Base-by-base conservation (phyloP, 2,888 invertebrate species). In the Pterostichus madidus region DNA sequence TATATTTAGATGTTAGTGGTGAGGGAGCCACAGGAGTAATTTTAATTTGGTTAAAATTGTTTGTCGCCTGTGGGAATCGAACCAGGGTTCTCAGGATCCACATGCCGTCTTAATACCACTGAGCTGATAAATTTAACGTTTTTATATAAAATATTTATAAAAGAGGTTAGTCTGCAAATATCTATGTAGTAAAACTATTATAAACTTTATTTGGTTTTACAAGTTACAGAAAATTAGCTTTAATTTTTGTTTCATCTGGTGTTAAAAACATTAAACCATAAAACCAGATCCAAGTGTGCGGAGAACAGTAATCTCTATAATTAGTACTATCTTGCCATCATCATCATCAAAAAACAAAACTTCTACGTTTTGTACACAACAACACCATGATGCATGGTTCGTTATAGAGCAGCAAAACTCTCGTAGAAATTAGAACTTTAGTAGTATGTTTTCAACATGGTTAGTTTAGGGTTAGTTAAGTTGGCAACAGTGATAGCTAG, bases 281-380 rank as follows among this genome's bases (percentile, higher is more conserved):
- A 64, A 64, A 64, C 35, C 64, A 64, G 35, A 59, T 17, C 59
- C 59, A 15, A 59, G 64, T 64, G 64, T 35, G 64, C 64, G 31
- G 31, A n/a, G 35, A 59, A 59, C 59, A 24, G 46, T 71, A 71
- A 71, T 71, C 17, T 71, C 46, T 71, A 49, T 71, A 71, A 71
- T 71, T 46, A 71, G 46, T 5, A 8, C 46, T 10, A 46, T 46
- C 46, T 71, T 2, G 24, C 71, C 46, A 15, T 71, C 71, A 71
- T 71, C 71, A 71, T 71, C 71, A 71, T 71, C 64, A 35, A 71
- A 71, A 71, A 71, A 39, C 15, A n/a, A 71, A 46, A 49, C 7
- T 10, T 44, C 2, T 39, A 39, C 44, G 68, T 68, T 68, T 68
- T 68, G 17, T 2, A 15, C 3, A 3, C 53, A 39, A 0, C 39